Percentiles rank a stretch among this genome's conserved stretches.
These are phyloP conservation scores for Leptonema lineaticorne DNA, from an alignment of 1,140 invertebrate species.

Conservation along the genomic window DNA sequence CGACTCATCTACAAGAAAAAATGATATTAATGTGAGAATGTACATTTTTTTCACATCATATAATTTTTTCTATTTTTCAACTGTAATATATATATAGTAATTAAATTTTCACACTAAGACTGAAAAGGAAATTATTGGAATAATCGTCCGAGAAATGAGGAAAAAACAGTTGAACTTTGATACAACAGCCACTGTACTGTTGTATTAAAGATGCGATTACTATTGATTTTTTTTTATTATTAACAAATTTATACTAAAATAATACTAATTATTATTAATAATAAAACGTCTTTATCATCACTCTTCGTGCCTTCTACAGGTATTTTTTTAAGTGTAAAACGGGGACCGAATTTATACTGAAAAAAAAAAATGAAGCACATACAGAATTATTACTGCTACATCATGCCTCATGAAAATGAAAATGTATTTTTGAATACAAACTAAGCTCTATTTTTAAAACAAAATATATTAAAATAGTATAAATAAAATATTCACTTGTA, in stretches of 20 bases:
- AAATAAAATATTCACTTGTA: no score
- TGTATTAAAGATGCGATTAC: neutral
- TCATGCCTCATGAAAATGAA: no score
- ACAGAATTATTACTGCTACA: no score
- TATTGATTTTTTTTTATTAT: constrained; percentile 2
- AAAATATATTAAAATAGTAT: no score
- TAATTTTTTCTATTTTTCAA: neutral
- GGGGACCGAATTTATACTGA: constrained; percentile 4
- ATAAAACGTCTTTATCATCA: constrained; percentile 17
- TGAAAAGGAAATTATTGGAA: neutral
- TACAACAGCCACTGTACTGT: no score
- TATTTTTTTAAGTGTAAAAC: constrained; percentile 15
- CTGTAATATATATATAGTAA: neutral
- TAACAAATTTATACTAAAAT: neutral
- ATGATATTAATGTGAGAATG: neutral
- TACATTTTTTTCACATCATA: constrained; percentile 5
- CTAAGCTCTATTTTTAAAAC: no score
- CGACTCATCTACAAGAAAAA: neutral
- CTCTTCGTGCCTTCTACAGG: constrained; percentile 36
- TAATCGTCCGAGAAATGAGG: neutral
- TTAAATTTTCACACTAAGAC: constrained; percentile 9
- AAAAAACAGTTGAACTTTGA: no score
- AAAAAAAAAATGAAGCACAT: no score
- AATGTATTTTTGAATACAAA: no score
- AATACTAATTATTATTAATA: neutral